These are phyloP conservation scores for Spicauda simplicius DNA, from an alignment of 2,888 invertebrate genomes.

Conservation along the genomic window DNA sequence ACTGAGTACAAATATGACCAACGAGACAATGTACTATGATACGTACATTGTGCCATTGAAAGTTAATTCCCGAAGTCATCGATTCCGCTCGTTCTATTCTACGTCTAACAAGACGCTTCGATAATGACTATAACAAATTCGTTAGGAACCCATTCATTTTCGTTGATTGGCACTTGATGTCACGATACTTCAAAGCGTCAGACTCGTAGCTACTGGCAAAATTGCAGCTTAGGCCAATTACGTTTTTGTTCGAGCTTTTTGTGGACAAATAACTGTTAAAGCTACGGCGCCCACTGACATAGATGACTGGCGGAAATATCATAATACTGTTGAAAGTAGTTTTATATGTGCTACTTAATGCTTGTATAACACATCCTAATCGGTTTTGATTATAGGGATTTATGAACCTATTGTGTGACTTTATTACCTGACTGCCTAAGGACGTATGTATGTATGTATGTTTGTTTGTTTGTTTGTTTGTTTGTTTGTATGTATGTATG, in stretches of 20 bases:
- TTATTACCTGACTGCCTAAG: too few species aligned
- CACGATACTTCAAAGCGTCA: slow-evolving; percentile 44
- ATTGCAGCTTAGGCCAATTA: slow-evolving; percentile 65
- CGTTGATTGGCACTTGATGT: slow-evolving; percentile 65
- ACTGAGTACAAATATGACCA: too few species aligned
- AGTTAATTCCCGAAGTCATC: slow-evolving; percentile 43
- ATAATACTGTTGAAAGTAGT: background rate
- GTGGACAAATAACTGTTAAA: slow-evolving; percentile 38
- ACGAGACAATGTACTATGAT: too few species aligned
- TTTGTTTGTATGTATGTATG: too few species aligned
- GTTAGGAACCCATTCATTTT: slow-evolving; percentile 72
- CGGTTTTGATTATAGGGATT: too few species aligned
- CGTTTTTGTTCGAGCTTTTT: slow-evolving; percentile 52
- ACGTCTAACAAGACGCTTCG: slow-evolving; percentile 60
- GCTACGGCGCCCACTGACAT: background rate
- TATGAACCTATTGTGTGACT: too few species aligned
- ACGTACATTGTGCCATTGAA: too few species aligned
- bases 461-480: too few species aligned
- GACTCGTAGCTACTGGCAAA: slow-evolving; percentile 66
- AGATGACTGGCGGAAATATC: slow-evolving; percentile 48
- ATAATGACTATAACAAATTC: slow-evolving; percentile 72
- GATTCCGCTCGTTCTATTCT: slow-evolving; percentile 45
- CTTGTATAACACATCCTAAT: too few species aligned
- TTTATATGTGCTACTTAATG: too few species aligned
- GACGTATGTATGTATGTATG: too few species aligned